These are phyloP conservation scores for Vulpes lagopus DNA, from an alignment of 2,113 vertebrate genomes.

Conservation along the genomic window DNA sequence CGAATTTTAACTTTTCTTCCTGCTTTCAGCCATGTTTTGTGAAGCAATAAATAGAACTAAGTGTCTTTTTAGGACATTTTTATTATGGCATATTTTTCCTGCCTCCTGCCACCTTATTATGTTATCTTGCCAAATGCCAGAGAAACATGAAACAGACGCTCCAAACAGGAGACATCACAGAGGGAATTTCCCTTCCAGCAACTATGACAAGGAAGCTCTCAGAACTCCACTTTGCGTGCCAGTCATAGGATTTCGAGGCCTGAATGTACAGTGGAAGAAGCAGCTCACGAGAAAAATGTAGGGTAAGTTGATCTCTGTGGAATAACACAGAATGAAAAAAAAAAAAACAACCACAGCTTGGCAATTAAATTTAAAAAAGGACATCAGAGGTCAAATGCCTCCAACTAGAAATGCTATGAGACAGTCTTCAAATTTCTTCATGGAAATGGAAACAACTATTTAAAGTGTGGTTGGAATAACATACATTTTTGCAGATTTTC, in stretches of 20 bases:
- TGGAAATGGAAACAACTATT: not conserved
- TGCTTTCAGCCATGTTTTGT: not conserved
- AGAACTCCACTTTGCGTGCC: not conserved
- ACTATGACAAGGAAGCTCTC: slow-evolving; percentile 20
- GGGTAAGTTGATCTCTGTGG: not conserved
- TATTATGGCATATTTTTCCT: slow-evolving; percentile 56
- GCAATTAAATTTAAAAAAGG: not conserved
- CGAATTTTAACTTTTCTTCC: slow-evolving; percentile 29
- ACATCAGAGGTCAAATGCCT: not conserved
- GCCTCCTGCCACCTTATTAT: slow-evolving; percentile 63
- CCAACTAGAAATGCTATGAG: not conserved
- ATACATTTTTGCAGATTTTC: not conserved
- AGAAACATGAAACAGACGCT: slow-evolving; percentile 78
- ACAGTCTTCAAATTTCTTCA: not conserved
- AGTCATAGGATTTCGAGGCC: slow-evolving; percentile 19
- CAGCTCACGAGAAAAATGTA: not conserved
- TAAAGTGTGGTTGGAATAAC: not conserved
- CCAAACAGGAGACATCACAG: slow-evolving; percentile 60
- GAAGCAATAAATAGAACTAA: slow-evolving; percentile 67
- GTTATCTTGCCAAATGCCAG: slow-evolving; percentile 76
- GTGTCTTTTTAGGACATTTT: slow-evolving; percentile 79
- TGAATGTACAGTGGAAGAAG: not conserved
- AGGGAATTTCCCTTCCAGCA: slow-evolving; percentile 77
- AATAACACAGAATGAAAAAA: not conserved
- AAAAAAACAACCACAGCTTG: no score